Evolutionary conservation across 2,888 invertebrate species (phyloP).

Genomic region (Bellardia bayeri): DNA sequence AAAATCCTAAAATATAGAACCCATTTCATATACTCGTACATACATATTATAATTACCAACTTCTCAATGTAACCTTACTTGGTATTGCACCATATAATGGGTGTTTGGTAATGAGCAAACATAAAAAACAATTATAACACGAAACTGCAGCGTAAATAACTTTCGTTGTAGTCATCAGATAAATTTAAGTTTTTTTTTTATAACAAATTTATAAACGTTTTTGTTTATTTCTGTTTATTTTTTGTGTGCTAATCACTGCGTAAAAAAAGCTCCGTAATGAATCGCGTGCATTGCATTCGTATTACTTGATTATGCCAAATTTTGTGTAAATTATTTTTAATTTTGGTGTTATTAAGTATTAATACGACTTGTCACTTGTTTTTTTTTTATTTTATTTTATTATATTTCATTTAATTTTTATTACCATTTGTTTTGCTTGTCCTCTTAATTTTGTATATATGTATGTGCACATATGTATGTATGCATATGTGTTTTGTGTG

Average conservation of each 20-base stretch:
- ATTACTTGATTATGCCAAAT: conserved; percentile 71
- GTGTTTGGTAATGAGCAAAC: neutral
- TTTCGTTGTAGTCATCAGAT: neutral
- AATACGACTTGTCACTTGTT: conserved; percentile 69
- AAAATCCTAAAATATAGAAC: too few relatives aligned
- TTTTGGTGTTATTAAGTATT: conserved; percentile 72
- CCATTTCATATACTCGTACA: too few relatives aligned
- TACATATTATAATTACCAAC: too few relatives aligned
- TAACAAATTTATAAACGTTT: neutral
- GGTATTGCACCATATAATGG: neutral
- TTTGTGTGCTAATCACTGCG: conserved; percentile 59
- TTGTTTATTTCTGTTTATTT: neutral
- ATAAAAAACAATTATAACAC: neutral
- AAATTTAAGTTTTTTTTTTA: neutral
- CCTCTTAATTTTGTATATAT: conserved; percentile 28
- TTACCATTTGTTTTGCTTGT: conserved; percentile 54
- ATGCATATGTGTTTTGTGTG: neutral
- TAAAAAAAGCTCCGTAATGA: conserved; percentile 59
- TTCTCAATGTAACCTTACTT: neutral
- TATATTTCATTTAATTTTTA: conserved; percentile 25
- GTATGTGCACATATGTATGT: neutral
- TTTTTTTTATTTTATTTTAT: conserved; percentile 10
- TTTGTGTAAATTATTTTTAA: conserved; percentile 68
- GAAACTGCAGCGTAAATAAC: conserved; percentile 1
- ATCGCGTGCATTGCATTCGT: conserved; percentile 69